These are phyloP conservation scores for Myrmecophaga tridactyla DNA, from an alignment of 2,113 vertebrate genomes.

Conservation along the genomic window DNA sequence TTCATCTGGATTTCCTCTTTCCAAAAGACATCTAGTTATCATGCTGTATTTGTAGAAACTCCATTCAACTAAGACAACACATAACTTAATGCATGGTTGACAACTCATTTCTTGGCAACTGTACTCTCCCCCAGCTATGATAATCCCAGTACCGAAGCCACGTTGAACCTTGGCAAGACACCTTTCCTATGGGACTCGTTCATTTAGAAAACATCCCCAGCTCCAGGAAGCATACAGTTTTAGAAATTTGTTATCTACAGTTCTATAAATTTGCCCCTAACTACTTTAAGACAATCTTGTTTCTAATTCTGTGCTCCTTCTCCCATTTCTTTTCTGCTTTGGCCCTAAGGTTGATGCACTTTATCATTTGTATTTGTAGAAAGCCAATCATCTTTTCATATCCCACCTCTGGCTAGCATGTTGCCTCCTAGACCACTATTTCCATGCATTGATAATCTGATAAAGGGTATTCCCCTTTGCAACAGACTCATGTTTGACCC, in stretches of 20 bases:
- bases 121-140: background rate
- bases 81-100: background rate
- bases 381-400: background rate
- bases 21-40: background rate
- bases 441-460: background rate
- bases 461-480: background rate
- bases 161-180: background rate
- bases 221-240: background rate
- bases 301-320: background rate
- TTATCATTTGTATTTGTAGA: background rate
- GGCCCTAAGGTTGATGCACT: background rate
- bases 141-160: background rate
- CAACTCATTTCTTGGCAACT: background rate
- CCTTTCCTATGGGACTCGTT: background rate
- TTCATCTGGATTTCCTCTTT: background rate
- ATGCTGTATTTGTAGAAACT: background rate
- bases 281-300: background rate
- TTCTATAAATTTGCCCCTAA: background rate
- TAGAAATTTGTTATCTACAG: background rate
- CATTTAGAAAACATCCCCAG: background rate
- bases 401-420: background rate
- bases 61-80: background rate
- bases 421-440: background rate
- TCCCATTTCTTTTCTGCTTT: background rate
- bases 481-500: background rate